Conservation (phyloP, 2,113 vertebrate genomes). For the Ceyx cyanopectus region DNA sequence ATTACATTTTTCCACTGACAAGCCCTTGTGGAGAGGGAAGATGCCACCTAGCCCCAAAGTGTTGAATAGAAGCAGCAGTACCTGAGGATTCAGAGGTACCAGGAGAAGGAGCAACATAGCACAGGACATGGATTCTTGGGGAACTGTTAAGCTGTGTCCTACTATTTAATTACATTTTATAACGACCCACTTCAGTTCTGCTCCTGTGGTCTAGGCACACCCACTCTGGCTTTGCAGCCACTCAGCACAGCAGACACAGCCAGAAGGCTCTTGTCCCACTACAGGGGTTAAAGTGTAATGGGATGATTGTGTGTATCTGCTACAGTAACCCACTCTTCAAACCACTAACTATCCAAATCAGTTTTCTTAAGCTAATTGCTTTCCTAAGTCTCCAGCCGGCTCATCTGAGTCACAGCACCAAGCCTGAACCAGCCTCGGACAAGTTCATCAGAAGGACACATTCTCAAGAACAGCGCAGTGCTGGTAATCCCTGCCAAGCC, state of each 20-base stretch:
- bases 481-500: neutral
- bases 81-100: neutral
- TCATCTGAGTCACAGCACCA: slow-evolving; percentile 28
- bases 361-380: slow-evolving; percentile 1
- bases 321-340: neutral
- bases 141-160: neutral
- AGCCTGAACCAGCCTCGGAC: neutral
- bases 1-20: neutral
- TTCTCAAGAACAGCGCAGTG: neutral
- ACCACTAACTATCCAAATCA: neutral
- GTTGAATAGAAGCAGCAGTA: neutral
- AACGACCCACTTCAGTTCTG: neutral
- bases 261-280: neutral
- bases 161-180: neutral
- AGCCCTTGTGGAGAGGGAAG: neutral
- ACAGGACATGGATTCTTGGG: neutral
- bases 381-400: neutral
- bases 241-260: neutral
- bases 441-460: neutral
- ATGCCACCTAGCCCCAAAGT: neutral
- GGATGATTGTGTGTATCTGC: neutral
- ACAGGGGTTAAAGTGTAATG: neutral
- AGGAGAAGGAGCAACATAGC: neutral
- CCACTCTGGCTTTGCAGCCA: neutral
- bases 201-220: neutral